Evolutionary conservation across 2,113 vertebrate genomes (phyloP).

Genomic region (Sapajus apella): DNA sequence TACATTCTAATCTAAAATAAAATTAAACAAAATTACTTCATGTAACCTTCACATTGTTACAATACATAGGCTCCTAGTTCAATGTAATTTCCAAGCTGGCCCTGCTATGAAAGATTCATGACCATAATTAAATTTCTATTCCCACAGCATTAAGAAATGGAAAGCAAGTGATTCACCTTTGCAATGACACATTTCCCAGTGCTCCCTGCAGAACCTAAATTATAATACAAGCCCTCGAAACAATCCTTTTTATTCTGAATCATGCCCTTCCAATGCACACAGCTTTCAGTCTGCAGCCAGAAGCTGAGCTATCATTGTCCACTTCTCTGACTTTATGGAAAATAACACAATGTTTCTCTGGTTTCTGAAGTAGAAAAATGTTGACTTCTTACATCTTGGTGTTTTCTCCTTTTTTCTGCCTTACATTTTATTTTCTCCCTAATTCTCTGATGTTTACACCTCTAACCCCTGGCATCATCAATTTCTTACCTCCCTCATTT

Average conservation of each 20-base stretch:
- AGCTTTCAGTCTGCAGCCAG: neutral
- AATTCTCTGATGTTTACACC: neutral
- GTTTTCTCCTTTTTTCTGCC: neutral
- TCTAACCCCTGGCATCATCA: neutral
- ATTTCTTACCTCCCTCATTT: neutral
- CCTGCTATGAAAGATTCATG: neutral
- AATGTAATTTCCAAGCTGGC: neutral
- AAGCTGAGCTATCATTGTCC: neutral
- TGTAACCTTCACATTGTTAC: neutral
- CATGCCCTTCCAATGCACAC: no score
- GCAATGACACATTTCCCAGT: neutral
- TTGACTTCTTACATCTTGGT: neutral
- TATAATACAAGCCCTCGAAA: neutral
- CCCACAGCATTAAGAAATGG: neutral
- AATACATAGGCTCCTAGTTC: neutral
- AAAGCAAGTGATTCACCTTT: neutral
- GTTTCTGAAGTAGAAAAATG: neutral
- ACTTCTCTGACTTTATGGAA: neutral
- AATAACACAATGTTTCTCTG: neutral
- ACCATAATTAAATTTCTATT: neutral
- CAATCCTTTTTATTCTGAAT: neutral
- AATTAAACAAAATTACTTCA: slow-evolving; percentile 4
- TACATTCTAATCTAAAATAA: neutral
- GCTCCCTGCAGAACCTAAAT: neutral
- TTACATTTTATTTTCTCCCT: neutral